A percentile compares a stretch with the other conserved stretches of the same genome.
These are phyloP conservation scores for Prionace glauca DNA, from an alignment of 2,797 vertebrate genomes.

Conservation along the genomic window DNA sequence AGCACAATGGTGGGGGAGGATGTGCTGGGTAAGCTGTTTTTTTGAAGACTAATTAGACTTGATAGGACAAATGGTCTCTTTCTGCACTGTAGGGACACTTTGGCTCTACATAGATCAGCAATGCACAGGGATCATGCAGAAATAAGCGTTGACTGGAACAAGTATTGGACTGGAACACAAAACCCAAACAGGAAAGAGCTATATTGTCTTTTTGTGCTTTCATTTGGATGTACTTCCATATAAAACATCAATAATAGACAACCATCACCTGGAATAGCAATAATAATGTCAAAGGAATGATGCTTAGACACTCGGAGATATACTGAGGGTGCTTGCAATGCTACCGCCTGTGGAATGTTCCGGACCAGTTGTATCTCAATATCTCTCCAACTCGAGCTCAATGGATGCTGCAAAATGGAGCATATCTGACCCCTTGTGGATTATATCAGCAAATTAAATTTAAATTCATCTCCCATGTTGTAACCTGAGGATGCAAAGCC, in stretches of 20 bases:
- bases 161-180: neutral
- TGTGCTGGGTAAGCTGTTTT: too few species aligned
- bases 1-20: too few species aligned
- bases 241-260: neutral
- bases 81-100: too few species aligned
- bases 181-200: neutral
- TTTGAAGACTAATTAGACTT: too few species aligned
- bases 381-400: neutral
- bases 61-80: too few species aligned
- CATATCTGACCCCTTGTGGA: neutral
- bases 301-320: neutral
- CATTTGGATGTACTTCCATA: neutral
- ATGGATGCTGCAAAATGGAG: neutral
- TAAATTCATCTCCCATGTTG: neutral
- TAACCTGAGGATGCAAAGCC: neutral
- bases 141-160: neutral
- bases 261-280: neutral
- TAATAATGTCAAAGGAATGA: neutral
- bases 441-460: neutral
- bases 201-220: neutral
- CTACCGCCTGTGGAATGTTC: neutral
- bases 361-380: neutral
- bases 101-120: neutral
- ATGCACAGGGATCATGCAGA: neutral
- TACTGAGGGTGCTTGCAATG: neutral